Evolutionary conservation across 2,797 vertebrate species (phyloP).

Genomic region (Hybognathus amarus): DNA sequence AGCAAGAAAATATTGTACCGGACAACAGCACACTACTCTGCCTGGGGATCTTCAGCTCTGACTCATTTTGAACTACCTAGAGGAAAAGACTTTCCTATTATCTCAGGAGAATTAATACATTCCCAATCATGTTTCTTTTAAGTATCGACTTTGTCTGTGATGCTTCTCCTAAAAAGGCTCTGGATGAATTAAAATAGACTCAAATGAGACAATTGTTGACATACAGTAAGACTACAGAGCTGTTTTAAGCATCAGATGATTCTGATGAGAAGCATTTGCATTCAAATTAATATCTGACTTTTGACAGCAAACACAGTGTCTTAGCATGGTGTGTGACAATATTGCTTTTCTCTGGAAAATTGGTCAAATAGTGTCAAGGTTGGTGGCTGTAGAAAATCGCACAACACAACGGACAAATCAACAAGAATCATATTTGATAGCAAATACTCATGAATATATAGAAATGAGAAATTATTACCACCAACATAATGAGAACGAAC

Average conservation of each 20-base stretch:
- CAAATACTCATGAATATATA: too few species aligned
- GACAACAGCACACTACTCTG: not conserved
- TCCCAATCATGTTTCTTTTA: not conserved
- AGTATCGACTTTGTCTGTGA: not conserved
- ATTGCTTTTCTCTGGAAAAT: not conserved
- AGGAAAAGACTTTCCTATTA: not conserved
- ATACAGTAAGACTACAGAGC: not conserved
- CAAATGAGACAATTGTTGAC: not conserved
- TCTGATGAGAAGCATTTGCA: not conserved
- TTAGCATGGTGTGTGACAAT: not conserved
- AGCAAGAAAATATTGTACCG: not conserved
- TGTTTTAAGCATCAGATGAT: slow-evolving; percentile 8
- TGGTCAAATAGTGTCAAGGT: not conserved
- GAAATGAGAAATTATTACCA: too few species aligned
- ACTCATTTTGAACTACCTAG: not conserved
- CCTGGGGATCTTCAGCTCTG: not conserved
- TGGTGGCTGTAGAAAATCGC: too few species aligned
- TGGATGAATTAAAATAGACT: not conserved
- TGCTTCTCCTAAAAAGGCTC: not conserved
- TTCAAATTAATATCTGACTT: not conserved
- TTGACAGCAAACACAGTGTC: not conserved
- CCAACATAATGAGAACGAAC: too few species aligned
- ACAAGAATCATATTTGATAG: too few species aligned
- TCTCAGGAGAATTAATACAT: not conserved
- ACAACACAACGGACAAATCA: too few species aligned